Conservation (phyloP, 2,888 invertebrate species). For the Pterostichus madidus region DNA sequence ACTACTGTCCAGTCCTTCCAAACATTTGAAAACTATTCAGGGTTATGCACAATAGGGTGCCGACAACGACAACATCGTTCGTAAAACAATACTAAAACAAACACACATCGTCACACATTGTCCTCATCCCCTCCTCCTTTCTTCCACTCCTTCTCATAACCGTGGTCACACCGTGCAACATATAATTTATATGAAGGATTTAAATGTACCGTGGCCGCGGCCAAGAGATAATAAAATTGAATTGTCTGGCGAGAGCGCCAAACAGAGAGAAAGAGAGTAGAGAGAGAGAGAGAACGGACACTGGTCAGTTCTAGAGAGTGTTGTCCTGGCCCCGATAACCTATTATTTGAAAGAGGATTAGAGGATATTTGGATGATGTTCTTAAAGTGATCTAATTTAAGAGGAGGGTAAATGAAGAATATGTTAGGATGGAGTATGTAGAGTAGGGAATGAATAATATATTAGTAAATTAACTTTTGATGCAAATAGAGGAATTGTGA, state of each 20-base stretch:
- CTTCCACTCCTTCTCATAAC: background rate
- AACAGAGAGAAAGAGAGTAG: background rate
- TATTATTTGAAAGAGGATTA: constrained; percentile 12
- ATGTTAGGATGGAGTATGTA: too few relatives aligned
- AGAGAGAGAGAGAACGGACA: background rate
- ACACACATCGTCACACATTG: background rate
- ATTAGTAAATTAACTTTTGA: too few relatives aligned
- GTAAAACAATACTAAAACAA: background rate
- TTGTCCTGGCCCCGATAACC: background rate
- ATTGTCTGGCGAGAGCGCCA: constrained; percentile 5
- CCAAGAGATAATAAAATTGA: constrained; percentile 42
- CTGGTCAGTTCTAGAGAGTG: background rate
- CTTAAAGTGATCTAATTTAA: background rate
- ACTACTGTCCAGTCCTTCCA: background rate
- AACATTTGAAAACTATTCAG: background rate
- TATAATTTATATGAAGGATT: constrained; percentile 48
- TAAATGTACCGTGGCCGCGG: constrained; percentile 29
- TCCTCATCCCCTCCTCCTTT: too few relatives aligned
- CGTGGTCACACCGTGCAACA: background rate
- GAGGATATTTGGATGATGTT: background rate
- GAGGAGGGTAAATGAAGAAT: background rate
- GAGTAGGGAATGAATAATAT: background rate
- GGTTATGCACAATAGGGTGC: background rate
- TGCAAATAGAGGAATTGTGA: too few relatives aligned
- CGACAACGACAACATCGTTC: background rate